These are phyloP conservation scores for Artibeus lituratus DNA, from an alignment of 2,797 vertebrate species.

Conservation along the genomic window DNA sequence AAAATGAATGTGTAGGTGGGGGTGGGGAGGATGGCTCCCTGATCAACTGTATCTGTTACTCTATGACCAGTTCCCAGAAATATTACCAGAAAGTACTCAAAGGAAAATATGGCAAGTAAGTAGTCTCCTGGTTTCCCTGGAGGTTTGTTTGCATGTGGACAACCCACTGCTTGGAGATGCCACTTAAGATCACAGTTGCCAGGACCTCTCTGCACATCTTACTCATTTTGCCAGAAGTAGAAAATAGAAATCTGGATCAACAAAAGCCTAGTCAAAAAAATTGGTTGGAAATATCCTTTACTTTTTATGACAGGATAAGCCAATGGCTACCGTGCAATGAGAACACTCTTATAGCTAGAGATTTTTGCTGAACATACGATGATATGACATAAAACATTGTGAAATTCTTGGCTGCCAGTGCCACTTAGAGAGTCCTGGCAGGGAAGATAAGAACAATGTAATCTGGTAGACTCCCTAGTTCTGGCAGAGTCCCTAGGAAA, in stretches of 20 bases:
- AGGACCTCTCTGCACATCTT: neutral
- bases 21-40: neutral
- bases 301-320: neutral
- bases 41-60: neutral
- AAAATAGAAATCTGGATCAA: neutral
- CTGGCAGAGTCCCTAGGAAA: neutral
- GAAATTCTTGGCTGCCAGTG: neutral
- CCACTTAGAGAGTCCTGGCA: neutral
- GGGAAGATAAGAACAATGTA: neutral
- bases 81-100: neutral
- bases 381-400: neutral
- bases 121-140: neutral
- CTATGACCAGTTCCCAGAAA: slow-evolving; percentile 42
- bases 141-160: neutral
- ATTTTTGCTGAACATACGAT: neutral
- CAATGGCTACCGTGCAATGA: neutral
- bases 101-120: neutral
- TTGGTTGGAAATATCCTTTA: neutral
- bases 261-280: neutral
- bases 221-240: neutral
- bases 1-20: neutral
- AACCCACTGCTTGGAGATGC: neutral
- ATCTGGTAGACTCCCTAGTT: neutral
- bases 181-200: neutral
- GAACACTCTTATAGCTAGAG: neutral